phyloP scores from a whole-genome alignment of 2,888 invertebrate genomes.

The Theodoxus fluviatilis region DNA sequence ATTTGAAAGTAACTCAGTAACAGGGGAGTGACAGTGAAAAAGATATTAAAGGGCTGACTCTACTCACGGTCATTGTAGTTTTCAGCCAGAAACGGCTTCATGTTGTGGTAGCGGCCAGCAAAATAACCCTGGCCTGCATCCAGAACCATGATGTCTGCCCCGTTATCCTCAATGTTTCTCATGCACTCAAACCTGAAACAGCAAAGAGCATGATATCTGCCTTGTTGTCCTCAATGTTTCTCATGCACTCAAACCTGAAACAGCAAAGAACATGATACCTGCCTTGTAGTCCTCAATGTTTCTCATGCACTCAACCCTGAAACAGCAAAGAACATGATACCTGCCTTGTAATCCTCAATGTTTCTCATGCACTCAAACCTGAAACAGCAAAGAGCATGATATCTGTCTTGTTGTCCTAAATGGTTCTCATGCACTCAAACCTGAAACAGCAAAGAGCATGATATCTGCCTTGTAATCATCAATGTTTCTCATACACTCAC shows the following conservation, averaged over 20 bases:
- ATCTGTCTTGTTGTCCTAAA: conserved; percentile 83
- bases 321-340: conserved; percentile 76
- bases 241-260: conserved; percentile 90
- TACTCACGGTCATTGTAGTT: conserved; percentile 54
- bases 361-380: conserved; percentile 89
- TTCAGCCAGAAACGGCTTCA: conserved; percentile 78
- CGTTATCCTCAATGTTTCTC: conserved; percentile 78
- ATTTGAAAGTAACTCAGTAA: too few relatives aligned
- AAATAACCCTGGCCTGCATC: conserved; percentile 96
- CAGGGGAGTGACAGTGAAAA: too few relatives aligned
- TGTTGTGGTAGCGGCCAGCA: conserved; percentile 89
- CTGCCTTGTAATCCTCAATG: conserved; percentile 81
- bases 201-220: conserved; percentile 78
- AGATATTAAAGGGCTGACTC: too few relatives aligned
- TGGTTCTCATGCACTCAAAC: conserved; percentile 86
- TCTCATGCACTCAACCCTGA: conserved; percentile 89
- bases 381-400: conserved; percentile 75
- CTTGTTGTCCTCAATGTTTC: conserved; percentile 78
- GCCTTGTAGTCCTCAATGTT: conserved; percentile 81
- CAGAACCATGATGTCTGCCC: conserved; percentile 83
- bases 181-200: conserved; percentile 90
- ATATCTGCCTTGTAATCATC: too few relatives aligned
- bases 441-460: conserved; percentile 74
- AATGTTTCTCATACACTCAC: too few relatives aligned
- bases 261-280: conserved; percentile 76